A percentile compares a stretch with the other conserved stretches of the same genome.
phyloP scores from a whole-genome alignment of 2,888 invertebrate species.

The Ormia ochracea region DNA sequence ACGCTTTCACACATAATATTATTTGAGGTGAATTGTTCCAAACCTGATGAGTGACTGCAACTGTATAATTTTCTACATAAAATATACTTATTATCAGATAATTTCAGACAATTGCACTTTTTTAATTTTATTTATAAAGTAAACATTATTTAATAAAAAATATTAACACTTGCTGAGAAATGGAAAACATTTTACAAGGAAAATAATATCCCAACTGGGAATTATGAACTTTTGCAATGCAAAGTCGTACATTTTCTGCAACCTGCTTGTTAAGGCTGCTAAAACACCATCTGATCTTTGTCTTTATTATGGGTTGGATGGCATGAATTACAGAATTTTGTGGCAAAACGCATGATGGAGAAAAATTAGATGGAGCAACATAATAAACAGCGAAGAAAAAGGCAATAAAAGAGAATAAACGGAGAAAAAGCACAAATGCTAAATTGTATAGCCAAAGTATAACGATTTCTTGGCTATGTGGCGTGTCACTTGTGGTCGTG shows the following conservation, averaged over 20 bases:
- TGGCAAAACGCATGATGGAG: conserved; percentile 47
- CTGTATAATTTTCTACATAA: not conserved
- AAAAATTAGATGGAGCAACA: conserved; percentile 26
- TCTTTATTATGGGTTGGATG: conserved; percentile 61
- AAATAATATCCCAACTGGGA: conserved; percentile 34
- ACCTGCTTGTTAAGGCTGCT: conserved; percentile 38
- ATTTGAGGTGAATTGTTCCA: not conserved
- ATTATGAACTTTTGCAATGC: conserved; percentile 59
- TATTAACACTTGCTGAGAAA: conserved; percentile 38
- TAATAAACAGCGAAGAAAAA: conserved; percentile 6
- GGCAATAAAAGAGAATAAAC: conserved; percentile 9
- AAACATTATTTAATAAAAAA: conserved; percentile 53
- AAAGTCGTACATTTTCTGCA: conserved; percentile 42
- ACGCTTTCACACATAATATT: not conserved
- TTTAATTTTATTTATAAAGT: conserved; percentile 30
- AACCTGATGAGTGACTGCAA: not conserved
- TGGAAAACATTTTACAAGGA: conserved; percentile 30
- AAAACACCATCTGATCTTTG: conserved; percentile 62
- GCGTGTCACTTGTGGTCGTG: conserved; percentile 73
- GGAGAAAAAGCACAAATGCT: conserved; percentile 39
- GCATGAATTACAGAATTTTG: conserved; percentile 58
- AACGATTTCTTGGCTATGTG: conserved; percentile 64
- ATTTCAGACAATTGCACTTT: conserved; percentile 28
- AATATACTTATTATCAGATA: conserved; percentile 32
- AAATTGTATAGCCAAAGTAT: conserved; percentile 58